Conservation (phyloP, 2,113 vertebrate genomes). For the Crypturellus undulatus region DNA sequence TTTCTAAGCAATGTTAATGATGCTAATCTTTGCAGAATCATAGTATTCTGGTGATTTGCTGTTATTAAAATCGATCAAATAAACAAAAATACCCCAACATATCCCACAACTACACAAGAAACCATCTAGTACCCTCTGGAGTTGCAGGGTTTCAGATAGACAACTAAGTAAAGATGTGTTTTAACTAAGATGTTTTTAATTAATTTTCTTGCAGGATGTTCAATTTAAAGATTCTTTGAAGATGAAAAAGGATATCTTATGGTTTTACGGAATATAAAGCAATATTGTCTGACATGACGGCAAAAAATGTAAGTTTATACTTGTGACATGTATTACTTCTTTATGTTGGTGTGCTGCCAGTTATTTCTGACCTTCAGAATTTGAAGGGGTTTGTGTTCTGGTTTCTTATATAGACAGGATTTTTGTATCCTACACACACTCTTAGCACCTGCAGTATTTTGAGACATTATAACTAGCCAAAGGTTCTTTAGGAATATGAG, state of each 20-base stretch:
- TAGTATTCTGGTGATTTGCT: not conserved
- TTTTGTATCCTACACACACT: not conserved
- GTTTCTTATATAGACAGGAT: not conserved
- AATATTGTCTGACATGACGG: slow-evolving; percentile 76
- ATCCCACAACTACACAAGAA: not conserved
- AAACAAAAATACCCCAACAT: not conserved
- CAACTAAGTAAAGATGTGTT: not conserved
- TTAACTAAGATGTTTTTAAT: slow-evolving; percentile 1
- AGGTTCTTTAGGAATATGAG: not conserved
- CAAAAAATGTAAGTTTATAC: slow-evolving; percentile 81
- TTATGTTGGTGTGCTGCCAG: not conserved
- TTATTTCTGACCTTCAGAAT: not conserved
- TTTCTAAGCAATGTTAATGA: not conserved
- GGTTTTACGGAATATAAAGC: slow-evolving; percentile 72
- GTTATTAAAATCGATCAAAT: not conserved
- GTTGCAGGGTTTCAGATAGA: not conserved
- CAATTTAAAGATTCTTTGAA: slow-evolving; percentile 70
- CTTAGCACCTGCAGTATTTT: not conserved
- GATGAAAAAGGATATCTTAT: slow-evolving; percentile 68
- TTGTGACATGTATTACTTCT: not conserved
- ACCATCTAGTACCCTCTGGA: not conserved
- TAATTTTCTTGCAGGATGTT: slow-evolving; percentile 72
- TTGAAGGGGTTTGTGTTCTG: not conserved
- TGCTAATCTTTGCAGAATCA: not conserved
- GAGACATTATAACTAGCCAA: not conserved